Percentiles rank a stretch among this genome's conserved stretches.
phyloP scores from a whole-genome alignment of 2,888 invertebrate species.

The Acrobasis suavella region DNA sequence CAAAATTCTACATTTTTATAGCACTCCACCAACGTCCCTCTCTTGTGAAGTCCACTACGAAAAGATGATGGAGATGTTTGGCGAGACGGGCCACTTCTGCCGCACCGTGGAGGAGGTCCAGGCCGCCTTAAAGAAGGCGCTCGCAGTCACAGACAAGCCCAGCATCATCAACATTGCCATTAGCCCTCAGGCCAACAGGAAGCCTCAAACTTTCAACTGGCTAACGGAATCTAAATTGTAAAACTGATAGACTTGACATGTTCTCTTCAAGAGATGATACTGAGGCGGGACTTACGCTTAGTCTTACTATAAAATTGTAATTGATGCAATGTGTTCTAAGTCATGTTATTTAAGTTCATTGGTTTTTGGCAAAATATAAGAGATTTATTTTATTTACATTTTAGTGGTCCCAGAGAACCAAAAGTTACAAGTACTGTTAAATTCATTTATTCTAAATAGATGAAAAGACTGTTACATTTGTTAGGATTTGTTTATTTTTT shows the following conservation, averaged over 20 bases:
- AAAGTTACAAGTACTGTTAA: too few relatives aligned
- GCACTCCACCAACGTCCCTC: constrained; percentile 92
- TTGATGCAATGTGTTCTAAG: too few relatives aligned
- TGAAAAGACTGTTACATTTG: too few relatives aligned
- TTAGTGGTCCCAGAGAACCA: too few relatives aligned
- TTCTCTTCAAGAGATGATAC: too few relatives aligned
- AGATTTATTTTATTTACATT: too few relatives aligned
- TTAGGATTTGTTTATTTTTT: too few relatives aligned
- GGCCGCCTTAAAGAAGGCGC: constrained; percentile 85
- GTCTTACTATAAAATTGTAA: too few relatives aligned
- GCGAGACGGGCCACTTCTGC: constrained; percentile 90
- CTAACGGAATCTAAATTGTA: constrained; percentile 95
- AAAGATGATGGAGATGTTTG: constrained; percentile 94
- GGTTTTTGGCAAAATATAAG: too few relatives aligned
- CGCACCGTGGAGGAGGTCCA: constrained; percentile 89
- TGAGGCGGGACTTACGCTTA: too few relatives aligned
- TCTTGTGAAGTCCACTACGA: constrained; percentile 92
- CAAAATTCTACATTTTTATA: constrained; percentile 51
- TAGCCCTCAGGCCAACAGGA: constrained; percentile 92
- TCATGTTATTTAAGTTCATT: too few relatives aligned
- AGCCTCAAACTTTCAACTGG: constrained; percentile 95
- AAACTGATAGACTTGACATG: constrained; percentile 36
- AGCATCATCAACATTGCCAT: constrained; percentile 96
- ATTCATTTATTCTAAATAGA: too few relatives aligned
- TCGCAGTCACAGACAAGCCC: constrained; percentile 88